Conservation (phyloP, 2,797 vertebrate genomes). For the Lemur catta region DNA sequence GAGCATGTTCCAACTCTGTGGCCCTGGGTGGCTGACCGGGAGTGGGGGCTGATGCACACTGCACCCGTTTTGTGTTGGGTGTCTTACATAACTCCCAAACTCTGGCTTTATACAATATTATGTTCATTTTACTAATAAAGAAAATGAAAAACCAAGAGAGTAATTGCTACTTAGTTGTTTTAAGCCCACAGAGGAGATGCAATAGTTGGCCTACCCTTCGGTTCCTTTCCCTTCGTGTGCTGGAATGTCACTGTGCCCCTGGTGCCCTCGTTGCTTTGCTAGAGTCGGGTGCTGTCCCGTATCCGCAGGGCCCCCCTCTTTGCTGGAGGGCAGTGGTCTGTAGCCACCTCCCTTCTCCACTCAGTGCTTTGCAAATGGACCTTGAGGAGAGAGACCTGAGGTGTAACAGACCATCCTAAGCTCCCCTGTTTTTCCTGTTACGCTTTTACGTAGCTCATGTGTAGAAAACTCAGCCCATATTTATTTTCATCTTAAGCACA, state of each 20-base stretch:
- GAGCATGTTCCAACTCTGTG: background rate
- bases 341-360: background rate
- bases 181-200: background rate
- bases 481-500: background rate
- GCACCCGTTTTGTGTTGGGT: background rate
- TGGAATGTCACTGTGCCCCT: background rate
- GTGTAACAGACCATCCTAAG: background rate
- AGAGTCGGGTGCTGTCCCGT: rapidly evolving
- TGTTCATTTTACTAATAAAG: background rate
- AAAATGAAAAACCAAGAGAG: background rate
- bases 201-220: background rate
- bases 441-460: background rate
- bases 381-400: background rate
- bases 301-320: background rate
- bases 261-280: background rate
- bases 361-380: background rate
- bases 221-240: background rate
- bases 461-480: background rate
- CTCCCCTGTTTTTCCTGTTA: background rate
- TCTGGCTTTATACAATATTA: background rate
- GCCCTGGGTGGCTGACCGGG: rapidly evolving
- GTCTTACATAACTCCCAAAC: background rate
- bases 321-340: background rate
- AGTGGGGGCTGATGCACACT: rapidly evolving
- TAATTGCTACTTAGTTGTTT: background rate